phyloP scores from a whole-genome alignment of 2,888 invertebrate genomes.

The Cheilosia grossa region DNA sequence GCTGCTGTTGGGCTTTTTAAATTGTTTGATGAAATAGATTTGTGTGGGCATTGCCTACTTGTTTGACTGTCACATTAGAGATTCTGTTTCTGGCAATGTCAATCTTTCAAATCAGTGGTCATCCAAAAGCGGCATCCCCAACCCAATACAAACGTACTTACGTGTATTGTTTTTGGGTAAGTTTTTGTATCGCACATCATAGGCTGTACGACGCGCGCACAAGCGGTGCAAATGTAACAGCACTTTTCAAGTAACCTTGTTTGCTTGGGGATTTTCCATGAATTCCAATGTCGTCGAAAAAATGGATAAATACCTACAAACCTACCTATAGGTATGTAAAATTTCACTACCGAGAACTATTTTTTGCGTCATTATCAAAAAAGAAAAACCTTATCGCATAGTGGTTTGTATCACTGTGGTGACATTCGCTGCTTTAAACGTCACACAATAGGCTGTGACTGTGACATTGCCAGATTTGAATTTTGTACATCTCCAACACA shows the following conservation, averaged over 20 bases:
- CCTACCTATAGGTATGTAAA: not conserved
- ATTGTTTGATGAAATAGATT: not conserved
- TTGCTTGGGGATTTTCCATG: constrained; percentile 68
- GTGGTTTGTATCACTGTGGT: not conserved
- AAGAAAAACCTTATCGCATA: constrained; percentile 9
- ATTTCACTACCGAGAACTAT: not conserved
- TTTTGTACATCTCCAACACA: constrained; percentile 2
- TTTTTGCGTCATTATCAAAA: not conserved
- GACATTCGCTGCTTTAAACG: constrained; percentile 28
- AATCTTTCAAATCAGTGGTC: not conserved
- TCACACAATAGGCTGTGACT: constrained; percentile 13
- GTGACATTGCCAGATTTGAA: constrained; percentile 36
- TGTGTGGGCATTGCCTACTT: not conserved
- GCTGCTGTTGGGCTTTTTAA: constrained; percentile 1
- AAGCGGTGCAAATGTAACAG: constrained; percentile 54
- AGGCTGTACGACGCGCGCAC: constrained; percentile 11
- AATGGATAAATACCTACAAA: not conserved
- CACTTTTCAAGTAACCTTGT: constrained; percentile 45
- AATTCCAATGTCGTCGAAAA: constrained; percentile 51
- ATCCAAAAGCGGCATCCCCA: not conserved
- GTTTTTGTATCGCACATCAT: not conserved
- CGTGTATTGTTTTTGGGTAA: too few species aligned
- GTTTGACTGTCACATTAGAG: not conserved
- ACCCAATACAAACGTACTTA: not conserved
- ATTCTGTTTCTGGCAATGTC: not conserved